Conservation (phyloP, 35 echinoderm and acorn worm species). For the Eucidaris tribuloides region DNA sequence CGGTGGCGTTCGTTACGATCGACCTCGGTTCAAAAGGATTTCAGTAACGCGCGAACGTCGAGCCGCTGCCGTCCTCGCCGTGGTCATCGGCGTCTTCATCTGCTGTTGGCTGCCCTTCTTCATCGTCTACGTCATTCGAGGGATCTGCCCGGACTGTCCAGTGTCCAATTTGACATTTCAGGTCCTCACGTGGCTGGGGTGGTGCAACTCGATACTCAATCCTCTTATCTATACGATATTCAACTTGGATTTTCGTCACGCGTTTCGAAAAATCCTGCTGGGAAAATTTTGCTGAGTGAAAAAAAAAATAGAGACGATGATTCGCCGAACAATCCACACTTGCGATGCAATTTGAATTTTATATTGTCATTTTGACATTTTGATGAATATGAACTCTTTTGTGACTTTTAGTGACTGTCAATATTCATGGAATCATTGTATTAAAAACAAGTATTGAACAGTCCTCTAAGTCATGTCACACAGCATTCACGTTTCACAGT, state of each 20-base stretch:
- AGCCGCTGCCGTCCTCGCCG: constrained; percentile 1
- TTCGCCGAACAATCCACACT: too few relatives aligned
- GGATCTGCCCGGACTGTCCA: constrained; percentile 5
- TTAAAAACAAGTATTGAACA: too few relatives aligned
- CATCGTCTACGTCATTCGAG: constrained; percentile 17
- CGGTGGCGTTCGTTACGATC: too few relatives aligned
- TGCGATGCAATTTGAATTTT: too few relatives aligned
- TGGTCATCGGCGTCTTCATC: constrained; percentile 31
- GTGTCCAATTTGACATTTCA: constrained; percentile 4
- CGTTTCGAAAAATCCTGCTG: constrained; percentile 30
- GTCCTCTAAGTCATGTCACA: too few relatives aligned
- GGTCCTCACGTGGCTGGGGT: constrained; percentile 26
- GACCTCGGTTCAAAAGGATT: not conserved
- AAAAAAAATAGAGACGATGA: too few relatives aligned
- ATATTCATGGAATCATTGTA: too few relatives aligned
- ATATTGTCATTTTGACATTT: too few relatives aligned
- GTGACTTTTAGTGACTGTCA: too few relatives aligned
- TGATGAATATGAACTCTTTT: too few relatives aligned
- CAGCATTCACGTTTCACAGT: too few relatives aligned
- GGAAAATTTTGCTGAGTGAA: too few relatives aligned
- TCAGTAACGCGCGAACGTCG: constrained; percentile 11
- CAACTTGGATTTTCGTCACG: constrained; percentile 19
- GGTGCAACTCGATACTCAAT: constrained; percentile 34
- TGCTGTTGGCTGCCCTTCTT: constrained; percentile 38
- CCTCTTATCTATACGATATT: constrained; percentile 33